Percentiles rank a stretch among this genome's conserved stretches.
These are phyloP conservation scores for Ceyx melanurus DNA, from an alignment of 2,113 vertebrate genomes.

Conservation along the genomic window DNA sequence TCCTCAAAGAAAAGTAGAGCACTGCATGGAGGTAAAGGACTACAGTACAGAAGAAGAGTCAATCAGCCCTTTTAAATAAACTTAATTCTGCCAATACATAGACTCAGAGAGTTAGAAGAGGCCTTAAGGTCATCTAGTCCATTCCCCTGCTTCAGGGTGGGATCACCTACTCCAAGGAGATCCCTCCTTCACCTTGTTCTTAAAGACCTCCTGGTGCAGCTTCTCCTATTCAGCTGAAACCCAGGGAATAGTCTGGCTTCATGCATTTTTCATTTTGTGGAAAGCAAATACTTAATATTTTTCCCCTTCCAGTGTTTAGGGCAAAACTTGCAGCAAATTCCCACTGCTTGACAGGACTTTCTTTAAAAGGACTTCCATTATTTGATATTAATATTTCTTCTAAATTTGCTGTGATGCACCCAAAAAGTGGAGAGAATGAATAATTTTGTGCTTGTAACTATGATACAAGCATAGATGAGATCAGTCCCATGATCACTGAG, in stretches of 20 bases:
- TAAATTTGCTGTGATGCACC: neutral
- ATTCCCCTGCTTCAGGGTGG: neutral
- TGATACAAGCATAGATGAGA: neutral
- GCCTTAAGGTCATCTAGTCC: neutral
- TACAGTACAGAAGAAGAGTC: neutral
- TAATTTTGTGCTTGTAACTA: neutral
- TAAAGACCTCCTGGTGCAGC: neutral
- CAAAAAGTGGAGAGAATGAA: neutral
- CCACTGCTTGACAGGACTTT: neutral
- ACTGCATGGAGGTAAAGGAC: neutral
- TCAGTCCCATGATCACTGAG: neutral
- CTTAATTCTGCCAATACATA: neutral
- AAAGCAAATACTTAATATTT: neutral
- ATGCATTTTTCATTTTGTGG: neutral
- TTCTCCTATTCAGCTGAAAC: neutral
- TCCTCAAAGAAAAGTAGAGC: neutral
- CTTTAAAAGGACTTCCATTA: neutral
- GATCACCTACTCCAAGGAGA: neutral
- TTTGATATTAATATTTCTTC: neutral
- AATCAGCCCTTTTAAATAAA: slow-evolving; percentile 15
- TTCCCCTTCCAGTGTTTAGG: neutral
- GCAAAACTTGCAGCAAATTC: neutral
- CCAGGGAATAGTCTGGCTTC: neutral
- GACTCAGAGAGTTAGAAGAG: neutral
- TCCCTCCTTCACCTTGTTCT: neutral